A percentile compares a stretch with the other conserved stretches of the same genome.
Conservation (phyloP, 2,113 vertebrate species). For the chimpanzee (Pan troglodytes) region DNA sequence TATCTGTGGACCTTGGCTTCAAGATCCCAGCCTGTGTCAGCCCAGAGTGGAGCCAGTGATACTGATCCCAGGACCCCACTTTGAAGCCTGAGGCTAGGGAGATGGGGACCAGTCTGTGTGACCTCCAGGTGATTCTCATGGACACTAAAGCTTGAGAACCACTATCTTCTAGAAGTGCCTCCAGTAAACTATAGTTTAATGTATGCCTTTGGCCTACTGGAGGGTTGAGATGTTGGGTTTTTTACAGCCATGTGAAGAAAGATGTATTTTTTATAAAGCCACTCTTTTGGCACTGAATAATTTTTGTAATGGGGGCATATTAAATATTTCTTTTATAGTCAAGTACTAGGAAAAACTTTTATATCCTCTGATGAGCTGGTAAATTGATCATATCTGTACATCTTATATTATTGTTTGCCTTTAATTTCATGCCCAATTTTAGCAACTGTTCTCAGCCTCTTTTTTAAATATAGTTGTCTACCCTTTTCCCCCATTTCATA, state of each 20-base stretch:
- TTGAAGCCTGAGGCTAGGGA: background rate
- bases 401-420: background rate
- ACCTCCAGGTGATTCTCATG: background rate
- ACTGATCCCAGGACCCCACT: background rate
- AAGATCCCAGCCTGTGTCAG: background rate
- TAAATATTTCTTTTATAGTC: background rate
- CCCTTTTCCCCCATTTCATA: background rate
- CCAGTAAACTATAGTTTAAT: background rate
- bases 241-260: background rate
- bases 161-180: background rate
- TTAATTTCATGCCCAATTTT: constrained; percentile 44
- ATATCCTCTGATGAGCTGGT: background rate
- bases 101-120: background rate
- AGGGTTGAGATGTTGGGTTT: background rate
- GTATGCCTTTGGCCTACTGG: background rate
- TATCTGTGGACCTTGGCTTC: background rate
- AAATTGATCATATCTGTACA: background rate
- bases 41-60: background rate
- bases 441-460: background rate
- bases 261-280: background rate
- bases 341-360: background rate
- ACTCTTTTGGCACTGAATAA: background rate
- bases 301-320: background rate
- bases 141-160: background rate
- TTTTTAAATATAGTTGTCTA: background rate